Percentiles rank a stretch among this genome's conserved stretches.
Evolutionary conservation across 2,797 vertebrate species (phyloP).

Genomic region (Cryptoprocta ferox): DNA sequence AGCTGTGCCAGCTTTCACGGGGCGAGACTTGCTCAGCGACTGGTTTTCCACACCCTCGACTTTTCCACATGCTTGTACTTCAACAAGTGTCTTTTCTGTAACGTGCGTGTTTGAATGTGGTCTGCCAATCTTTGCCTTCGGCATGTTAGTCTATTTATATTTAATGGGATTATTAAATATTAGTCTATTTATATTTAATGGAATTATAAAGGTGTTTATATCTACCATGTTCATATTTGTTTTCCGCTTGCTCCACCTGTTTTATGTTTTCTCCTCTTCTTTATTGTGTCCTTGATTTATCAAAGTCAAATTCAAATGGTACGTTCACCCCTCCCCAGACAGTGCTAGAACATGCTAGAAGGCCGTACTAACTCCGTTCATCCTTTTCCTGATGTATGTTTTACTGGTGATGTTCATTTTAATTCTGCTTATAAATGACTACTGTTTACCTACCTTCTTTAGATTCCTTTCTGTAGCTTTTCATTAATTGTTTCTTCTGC

Average conservation of each 20-base stretch:
- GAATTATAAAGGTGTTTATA: background rate
- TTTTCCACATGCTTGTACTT: background rate
- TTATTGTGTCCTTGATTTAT: background rate
- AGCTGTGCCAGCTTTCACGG: background rate
- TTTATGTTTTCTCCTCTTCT: background rate
- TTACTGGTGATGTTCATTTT: background rate
- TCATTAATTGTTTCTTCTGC: background rate
- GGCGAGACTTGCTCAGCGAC: no score
- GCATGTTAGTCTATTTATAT: fast-evolving
- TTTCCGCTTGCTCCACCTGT: background rate
- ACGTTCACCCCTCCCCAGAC: background rate
- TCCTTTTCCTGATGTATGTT: background rate
- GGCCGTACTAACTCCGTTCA: fast-evolving
- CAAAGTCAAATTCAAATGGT: background rate
- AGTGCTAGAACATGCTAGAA: no score
- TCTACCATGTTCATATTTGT: fast-evolving
- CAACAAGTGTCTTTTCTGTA: fast-evolving
- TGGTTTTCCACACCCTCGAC: no score
- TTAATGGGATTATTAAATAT: background rate
- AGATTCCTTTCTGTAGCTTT: background rate
- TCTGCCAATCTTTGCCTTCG: background rate
- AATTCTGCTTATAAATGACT: no score
- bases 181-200: background rate
- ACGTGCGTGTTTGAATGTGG: fast-evolving
- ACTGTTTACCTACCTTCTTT: no score